phyloP scores from a whole-genome alignment of 2,797 vertebrate species.

The Anguilla obscura region DNA sequence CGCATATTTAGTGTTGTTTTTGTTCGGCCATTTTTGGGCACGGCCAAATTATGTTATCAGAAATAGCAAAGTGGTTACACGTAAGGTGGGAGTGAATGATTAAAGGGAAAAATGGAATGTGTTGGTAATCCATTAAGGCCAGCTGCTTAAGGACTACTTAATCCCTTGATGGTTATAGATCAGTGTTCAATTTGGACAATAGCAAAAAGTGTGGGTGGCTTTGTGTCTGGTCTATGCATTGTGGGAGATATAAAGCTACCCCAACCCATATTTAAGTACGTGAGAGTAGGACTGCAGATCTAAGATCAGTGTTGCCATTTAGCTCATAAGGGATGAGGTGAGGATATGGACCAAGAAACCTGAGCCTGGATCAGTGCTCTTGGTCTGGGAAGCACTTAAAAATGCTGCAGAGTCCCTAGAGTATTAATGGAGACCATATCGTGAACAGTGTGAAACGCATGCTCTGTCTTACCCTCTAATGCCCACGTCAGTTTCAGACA shows the following conservation, averaged over 20 bases:
- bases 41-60: conserved; percentile 22
- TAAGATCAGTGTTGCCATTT: neutral
- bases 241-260: neutral
- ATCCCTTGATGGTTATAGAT: neutral
- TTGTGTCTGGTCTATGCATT: neutral
- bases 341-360: neutral
- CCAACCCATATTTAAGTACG: neutral
- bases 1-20: conserved; percentile 49
- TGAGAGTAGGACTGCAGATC: neutral
- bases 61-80: conserved; percentile 9
- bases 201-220: neutral
- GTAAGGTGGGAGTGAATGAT: neutral
- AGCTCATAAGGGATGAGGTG: neutral
- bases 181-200: neutral
- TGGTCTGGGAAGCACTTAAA: neutral
- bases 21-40: conserved; percentile 15
- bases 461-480: neutral
- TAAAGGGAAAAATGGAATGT: conserved; percentile 12
- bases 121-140: neutral
- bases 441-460: neutral
- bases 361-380: neutral
- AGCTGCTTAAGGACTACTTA: neutral
- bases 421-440: neutral
- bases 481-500: neutral
- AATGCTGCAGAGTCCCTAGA: neutral